phyloP scores from a whole-genome alignment of 2,113 vertebrate genomes.

The Heloderma charlesbogerti region DNA sequence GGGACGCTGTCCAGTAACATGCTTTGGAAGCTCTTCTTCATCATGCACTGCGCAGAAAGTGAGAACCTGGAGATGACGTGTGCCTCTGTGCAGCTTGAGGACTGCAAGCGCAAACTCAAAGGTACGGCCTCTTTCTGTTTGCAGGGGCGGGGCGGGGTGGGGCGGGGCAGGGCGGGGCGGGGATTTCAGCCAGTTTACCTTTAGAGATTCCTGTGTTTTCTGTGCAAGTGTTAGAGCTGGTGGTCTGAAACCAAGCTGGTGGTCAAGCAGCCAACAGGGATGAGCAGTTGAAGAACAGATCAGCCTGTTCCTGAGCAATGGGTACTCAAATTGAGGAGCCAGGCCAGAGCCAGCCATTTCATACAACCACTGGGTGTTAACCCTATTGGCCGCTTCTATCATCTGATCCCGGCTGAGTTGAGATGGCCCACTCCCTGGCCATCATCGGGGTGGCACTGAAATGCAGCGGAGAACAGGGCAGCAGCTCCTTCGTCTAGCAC shows the following conservation, averaged over 20 bases:
- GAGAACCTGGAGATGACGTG: slow-evolving; percentile 81
- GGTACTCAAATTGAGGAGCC: not conserved
- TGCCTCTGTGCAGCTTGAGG: slow-evolving; percentile 64
- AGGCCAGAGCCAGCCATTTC: not conserved
- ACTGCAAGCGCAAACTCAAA: slow-evolving; percentile 82
- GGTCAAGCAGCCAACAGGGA: not conserved
- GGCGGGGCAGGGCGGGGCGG: not conserved
- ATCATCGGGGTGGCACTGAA: not conserved
- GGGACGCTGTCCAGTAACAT: slow-evolving; percentile 91
- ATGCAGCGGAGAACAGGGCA: not conserved
- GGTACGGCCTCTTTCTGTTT: slow-evolving; percentile 72
- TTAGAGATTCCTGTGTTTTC: too few relatives aligned
- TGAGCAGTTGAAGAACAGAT: not conserved
- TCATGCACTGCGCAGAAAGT: slow-evolving; percentile 90
- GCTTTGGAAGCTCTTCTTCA: slow-evolving; percentile 96
- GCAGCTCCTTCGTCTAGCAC: too few relatives aligned
- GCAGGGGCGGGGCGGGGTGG: not conserved
- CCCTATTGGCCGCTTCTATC: not conserved
- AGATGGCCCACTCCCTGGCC: not conserved
- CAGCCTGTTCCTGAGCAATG: not conserved
- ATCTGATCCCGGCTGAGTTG: not conserved
- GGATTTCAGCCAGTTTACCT: not conserved
- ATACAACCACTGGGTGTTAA: not conserved
- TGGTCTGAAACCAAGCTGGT: not conserved
- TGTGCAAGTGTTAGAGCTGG: not conserved